Percentiles rank a stretch among this genome's conserved stretches.
Evolutionary conservation across 2,888 invertebrate species (phyloP).

Genomic region (Drosophila suboccidentalis): DNA sequence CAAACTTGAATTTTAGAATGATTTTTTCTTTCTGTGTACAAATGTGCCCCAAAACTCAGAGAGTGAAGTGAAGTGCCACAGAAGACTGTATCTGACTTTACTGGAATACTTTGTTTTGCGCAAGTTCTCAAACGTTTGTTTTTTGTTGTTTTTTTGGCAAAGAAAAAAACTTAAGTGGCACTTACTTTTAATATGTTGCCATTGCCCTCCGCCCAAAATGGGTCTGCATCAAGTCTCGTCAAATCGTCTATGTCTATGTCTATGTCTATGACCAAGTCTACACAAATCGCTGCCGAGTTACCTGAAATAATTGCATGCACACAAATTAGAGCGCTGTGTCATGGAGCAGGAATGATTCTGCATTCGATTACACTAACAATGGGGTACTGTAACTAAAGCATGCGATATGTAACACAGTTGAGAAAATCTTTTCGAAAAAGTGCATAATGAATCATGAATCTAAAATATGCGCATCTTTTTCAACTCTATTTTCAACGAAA

Average conservation of each 20-base stretch:
- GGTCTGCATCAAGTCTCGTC: conserved; percentile 30
- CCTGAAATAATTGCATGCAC: conserved; percentile 79
- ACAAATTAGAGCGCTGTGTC: conserved; percentile 73
- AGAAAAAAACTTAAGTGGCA: conserved; percentile 66
- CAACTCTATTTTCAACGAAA: too few relatives aligned
- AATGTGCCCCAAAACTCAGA: conserved; percentile 52
- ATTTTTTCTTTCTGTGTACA: conserved; percentile 15
- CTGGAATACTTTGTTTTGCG: conserved; percentile 59
- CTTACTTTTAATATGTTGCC: conserved; percentile 79
- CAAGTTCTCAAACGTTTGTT: conserved; percentile 56
- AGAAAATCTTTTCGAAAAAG: too few relatives aligned
- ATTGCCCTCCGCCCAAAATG: conserved; percentile 75
- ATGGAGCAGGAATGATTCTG: conserved; percentile 69
- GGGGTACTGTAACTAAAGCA: not conserved
- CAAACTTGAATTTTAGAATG: too few relatives aligned
- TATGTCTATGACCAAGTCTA: not conserved
- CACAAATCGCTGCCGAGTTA: conserved; percentile 70
- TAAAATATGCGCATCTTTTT: too few relatives aligned
- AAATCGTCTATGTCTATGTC: conserved; percentile 3
- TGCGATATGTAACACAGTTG: not conserved
- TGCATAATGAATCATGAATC: too few relatives aligned
- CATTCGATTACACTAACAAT: conserved; percentile 35
- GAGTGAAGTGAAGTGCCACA: conserved; percentile 33
- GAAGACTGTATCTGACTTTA: conserved; percentile 28
- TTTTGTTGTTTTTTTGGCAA: conserved; percentile 23